Evolutionary conservation across 2,888 invertebrate genomes (phyloP).

Genomic region (Apotomis capreana): DNA sequence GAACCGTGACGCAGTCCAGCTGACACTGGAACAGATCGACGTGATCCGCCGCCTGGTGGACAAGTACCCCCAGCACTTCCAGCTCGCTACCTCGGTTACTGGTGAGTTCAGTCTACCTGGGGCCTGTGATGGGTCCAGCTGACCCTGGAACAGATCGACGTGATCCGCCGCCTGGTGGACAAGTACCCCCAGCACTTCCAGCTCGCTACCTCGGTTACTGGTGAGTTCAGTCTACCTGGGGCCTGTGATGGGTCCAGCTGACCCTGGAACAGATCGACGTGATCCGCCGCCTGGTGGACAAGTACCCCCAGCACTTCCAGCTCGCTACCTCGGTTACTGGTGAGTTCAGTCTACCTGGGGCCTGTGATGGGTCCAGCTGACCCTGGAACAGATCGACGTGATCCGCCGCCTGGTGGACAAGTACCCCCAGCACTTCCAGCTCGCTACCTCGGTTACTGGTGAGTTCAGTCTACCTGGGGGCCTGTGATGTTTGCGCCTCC

Average conservation of each 20-base stretch:
- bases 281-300: too few species aligned
- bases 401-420: too few species aligned
- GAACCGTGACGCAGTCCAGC: constrained; percentile 87
- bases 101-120: constrained; percentile 70
- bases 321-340: constrained; percentile 88
- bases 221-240: constrained; percentile 63
- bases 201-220: constrained; percentile 87
- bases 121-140: constrained; percentile 76
- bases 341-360: constrained; percentile 54
- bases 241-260: constrained; percentile 76
- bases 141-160: constrained; percentile 79
- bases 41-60: constrained; percentile 87
- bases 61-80: constrained; percentile 85
- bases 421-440: constrained; percentile 85
- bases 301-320: constrained; percentile 85
- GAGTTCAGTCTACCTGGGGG: constrained; percentile 44
- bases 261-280: constrained; percentile 79
- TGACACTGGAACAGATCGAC: constrained; percentile 89
- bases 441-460: constrained; percentile 88
- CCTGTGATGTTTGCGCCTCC: too few species aligned
- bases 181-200: constrained; percentile 84
- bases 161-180: too few species aligned
- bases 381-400: constrained; percentile 75
- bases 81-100: constrained; percentile 86
- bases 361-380: constrained; percentile 79